These are phyloP conservation scores for Lithophane ornitopus DNA, from an alignment of 2,888 invertebrate species.

Conservation along the genomic window DNA sequence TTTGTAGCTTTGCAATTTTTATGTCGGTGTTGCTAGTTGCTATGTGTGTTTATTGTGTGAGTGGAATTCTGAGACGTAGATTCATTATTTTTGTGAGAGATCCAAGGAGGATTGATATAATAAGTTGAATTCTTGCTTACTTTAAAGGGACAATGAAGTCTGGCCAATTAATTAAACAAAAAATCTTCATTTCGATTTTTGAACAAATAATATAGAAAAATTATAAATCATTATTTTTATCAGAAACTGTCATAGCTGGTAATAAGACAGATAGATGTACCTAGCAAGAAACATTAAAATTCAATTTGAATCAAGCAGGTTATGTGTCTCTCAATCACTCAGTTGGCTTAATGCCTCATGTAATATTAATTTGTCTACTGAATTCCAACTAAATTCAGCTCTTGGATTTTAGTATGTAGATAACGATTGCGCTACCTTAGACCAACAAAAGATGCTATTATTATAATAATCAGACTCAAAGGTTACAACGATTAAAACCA, in stretches of 20 bases:
- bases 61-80: background rate
- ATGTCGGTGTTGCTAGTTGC: slow-evolving; percentile 7
- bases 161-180: too few species aligned
- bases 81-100: background rate
- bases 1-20: slow-evolving; percentile 28
- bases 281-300: background rate
- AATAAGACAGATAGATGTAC: background rate
- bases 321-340: background rate
- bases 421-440: background rate
- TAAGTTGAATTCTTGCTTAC: background rate
- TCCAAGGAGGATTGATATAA: background rate
- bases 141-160: background rate
- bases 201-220: background rate
- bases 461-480: background rate
- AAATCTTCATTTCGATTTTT: too few species aligned
- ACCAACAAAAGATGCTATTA: background rate
- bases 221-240: background rate
- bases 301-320: background rate
- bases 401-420: background rate
- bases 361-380: background rate
- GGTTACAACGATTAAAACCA: background rate
- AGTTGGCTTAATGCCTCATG: background rate
- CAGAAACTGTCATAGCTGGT: background rate
- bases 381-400: background rate
- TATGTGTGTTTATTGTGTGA: background rate